phyloP scores from a whole-genome alignment of 30 jellyfish, hydroid and myxozoan genomes.

The Aurelia sp. region DNA sequence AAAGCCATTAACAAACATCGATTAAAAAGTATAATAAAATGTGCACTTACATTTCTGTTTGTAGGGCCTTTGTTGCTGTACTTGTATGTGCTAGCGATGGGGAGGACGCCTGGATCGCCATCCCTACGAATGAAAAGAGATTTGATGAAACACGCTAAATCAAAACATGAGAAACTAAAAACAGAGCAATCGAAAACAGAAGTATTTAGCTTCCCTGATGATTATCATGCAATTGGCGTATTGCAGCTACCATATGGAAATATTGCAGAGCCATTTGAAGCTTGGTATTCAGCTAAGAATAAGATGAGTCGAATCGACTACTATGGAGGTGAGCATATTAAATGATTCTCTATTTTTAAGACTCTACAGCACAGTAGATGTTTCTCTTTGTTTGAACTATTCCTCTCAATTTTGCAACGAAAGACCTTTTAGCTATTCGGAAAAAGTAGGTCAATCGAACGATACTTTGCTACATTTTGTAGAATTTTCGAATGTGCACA shows the following conservation, averaged over 20 bases:
- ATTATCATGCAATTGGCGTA: constrained; percentile 80
- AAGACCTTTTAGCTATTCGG: too few species aligned
- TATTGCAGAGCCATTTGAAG: constrained; percentile 93
- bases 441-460: too few species aligned
- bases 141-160: not conserved
- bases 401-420: too few species aligned
- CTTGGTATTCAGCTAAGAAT: constrained; percentile 84
- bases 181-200: not conserved
- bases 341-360: too few species aligned
- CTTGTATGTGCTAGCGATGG: constrained; percentile 12
- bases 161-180: not conserved
- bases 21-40: not conserved
- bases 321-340: constrained; percentile 77
- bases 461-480: too few species aligned
- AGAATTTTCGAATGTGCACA: too few species aligned
- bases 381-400: too few species aligned
- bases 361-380: too few species aligned
- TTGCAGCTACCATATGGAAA: constrained; percentile 89
- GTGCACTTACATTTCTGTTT: constrained; percentile 15
- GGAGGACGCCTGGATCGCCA: not conserved
- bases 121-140: constrained; percentile 34
- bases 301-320: constrained; percentile 94
- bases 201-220: constrained; percentile 67
- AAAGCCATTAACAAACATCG: not conserved
- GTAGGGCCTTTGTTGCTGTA: constrained; percentile 1